Evolutionary conservation across 2,888 invertebrate genomes (phyloP).

Genomic region (Chloroclysta siterata): DNA sequence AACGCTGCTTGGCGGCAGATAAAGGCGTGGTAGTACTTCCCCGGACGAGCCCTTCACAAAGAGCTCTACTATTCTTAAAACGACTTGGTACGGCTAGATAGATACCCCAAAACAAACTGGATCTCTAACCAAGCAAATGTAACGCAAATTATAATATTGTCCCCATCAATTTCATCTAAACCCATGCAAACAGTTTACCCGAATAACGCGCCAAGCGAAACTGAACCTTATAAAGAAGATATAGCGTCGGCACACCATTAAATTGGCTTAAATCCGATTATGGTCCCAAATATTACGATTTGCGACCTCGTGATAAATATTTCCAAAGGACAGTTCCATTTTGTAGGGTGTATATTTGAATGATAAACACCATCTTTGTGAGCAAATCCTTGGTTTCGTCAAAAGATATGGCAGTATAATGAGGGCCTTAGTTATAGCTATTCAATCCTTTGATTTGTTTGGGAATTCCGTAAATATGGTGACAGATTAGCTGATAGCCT

Average conservation of each 20-base stretch:
- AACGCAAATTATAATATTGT: constrained; percentile 57
- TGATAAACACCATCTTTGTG: constrained; percentile 27
- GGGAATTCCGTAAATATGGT: no score
- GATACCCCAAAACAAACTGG: constrained; percentile 23
- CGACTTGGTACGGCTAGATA: neutral
- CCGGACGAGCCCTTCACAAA: no score
- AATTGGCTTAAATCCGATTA: constrained; percentile 39
- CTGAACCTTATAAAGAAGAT: constrained; percentile 32
- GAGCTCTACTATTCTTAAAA: no score
- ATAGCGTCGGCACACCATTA: constrained; percentile 20
- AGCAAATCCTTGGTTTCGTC: neutral
- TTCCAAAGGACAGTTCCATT: constrained; percentile 29
- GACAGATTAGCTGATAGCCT: no score
- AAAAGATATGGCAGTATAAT: neutral
- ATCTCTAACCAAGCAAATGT: constrained; percentile 52
- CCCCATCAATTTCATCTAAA: constrained; percentile 57
- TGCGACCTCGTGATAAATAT: constrained; percentile 38
- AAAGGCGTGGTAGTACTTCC: no score
- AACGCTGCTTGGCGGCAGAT: no score
- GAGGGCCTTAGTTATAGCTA: neutral
- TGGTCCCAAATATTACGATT: constrained; percentile 33
- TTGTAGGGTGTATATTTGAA: constrained; percentile 28
- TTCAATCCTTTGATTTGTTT: neutral
- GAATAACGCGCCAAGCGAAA: constrained; percentile 27
- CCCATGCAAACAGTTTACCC: constrained; percentile 28